phyloP scores from a whole-genome alignment of 2,888 invertebrate species.

The Acanthopleura granulata region DNA sequence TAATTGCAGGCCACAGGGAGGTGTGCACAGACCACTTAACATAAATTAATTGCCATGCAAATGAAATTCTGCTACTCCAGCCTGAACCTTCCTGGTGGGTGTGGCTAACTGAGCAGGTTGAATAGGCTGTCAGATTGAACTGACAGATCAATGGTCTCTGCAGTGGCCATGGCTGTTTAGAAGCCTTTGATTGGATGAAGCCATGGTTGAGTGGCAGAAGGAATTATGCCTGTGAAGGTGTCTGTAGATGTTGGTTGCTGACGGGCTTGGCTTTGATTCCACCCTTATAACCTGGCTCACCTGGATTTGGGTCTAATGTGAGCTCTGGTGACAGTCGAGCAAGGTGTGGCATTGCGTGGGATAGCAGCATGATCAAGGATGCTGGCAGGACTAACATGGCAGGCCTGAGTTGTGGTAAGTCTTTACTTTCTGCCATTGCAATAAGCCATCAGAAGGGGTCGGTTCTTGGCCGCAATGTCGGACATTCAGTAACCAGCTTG shows the following conservation, averaged over 20 bases:
- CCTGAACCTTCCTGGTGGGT: slow-evolving; percentile 12
- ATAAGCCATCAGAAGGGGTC: no score
- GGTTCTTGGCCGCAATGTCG: no score
- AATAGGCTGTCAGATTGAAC: slow-evolving; percentile 9
- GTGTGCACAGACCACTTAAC: slow-evolving; percentile 12
- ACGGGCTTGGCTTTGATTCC: slow-evolving; percentile 2
- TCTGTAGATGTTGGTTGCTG: slow-evolving; percentile 11
- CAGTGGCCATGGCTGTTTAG: background rate
- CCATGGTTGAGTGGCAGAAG: slow-evolving; percentile 11
- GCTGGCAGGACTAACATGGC: background rate
- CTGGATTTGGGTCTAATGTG: slow-evolving; percentile 1
- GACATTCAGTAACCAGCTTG: no score
- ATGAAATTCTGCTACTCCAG: background rate
- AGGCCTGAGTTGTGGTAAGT: slow-evolving; percentile 1
- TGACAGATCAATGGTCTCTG: background rate
- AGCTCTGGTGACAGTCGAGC: slow-evolving; percentile 10
- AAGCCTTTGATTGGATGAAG: slow-evolving; percentile 4
- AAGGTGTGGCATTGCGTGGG: slow-evolving; percentile 6
- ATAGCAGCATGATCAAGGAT: slow-evolving; percentile 7
- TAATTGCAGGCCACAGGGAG: slow-evolving; percentile 1
- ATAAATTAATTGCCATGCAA: slow-evolving; percentile 18
- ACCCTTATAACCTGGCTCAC: slow-evolving; percentile 15
- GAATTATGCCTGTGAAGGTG: slow-evolving; percentile 12
- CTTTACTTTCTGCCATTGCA: background rate
- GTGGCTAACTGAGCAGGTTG: background rate